Evolutionary conservation across 1,140 invertebrate genomes (phyloP).

Genomic region (Drosophila ambigua): DNA sequence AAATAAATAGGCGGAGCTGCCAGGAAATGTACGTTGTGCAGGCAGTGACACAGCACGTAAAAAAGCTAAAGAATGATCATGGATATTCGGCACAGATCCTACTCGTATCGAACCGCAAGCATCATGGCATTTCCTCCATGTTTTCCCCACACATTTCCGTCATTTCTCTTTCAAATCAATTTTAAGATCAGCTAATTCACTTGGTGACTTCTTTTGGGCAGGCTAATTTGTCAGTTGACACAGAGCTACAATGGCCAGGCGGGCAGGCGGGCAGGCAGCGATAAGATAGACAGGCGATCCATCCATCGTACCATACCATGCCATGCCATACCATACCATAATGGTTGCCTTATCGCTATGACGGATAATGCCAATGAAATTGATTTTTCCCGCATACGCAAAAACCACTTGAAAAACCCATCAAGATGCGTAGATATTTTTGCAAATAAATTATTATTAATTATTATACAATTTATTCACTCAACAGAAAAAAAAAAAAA

Average conservation of each 20-base stretch:
- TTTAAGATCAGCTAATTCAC: constrained; percentile 12
- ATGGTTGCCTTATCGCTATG: constrained; percentile 10
- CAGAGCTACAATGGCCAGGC: too few species aligned
- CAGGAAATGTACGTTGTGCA: too few species aligned
- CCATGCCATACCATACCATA: background rate
- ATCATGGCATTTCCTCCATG: too few species aligned
- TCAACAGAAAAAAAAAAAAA: constrained; percentile 38
- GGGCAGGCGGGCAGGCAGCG: too few species aligned
- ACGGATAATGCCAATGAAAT: constrained; percentile 37
- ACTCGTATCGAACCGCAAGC: too few species aligned
- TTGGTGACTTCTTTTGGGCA: constrained; percentile 5
- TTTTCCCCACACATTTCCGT: too few species aligned
- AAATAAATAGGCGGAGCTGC: too few species aligned
- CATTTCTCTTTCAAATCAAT: background rate
- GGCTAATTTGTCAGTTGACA: constrained; percentile 8
- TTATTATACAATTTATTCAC: constrained; percentile 69
- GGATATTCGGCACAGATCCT: too few species aligned
- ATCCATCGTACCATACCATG: too few species aligned
- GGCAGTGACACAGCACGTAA: too few species aligned
- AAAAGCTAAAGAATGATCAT: too few species aligned
- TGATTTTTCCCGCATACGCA: constrained; percentile 29
- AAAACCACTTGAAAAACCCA: constrained; percentile 17
- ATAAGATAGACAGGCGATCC: too few species aligned
- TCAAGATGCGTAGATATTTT: constrained; percentile 33
- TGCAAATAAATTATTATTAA: constrained; percentile 54